Base-by-base conservation (phyloP, 2,888 invertebrate genomes). In the Meliscaeva auricollis region DNA sequence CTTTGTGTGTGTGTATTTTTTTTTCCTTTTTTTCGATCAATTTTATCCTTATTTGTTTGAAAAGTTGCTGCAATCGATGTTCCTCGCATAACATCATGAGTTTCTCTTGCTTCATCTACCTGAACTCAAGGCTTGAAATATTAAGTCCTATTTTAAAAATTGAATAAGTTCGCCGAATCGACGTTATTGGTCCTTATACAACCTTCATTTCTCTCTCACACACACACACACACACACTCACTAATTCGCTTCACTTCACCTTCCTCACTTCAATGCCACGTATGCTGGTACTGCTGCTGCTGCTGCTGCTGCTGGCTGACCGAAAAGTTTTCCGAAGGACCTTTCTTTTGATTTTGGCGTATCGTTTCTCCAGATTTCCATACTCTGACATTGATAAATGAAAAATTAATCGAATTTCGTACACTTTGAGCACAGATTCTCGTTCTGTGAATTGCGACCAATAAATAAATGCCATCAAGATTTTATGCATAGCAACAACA, bases 321-420 rank as follows among this genome's bases (percentile, higher is more conserved):
- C 35, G 22, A 44, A 44, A 35, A 66, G 22, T 50, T 50, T 58
- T 8, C 8, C 30, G 46, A 50, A 66, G 66, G 66, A 35, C 20
- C 48, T 66, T 64, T 46, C 62, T 50, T 48, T 32, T 50, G 66
- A 50, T 32, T 50, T 66, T 66, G 48, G 41, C 41, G 83, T 88
- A 88, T 87, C 89, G 89, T 89, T 82, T 88, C 87, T 88, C 87
- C 89, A 88, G 89, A 89, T 90, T 89, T 83, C 89, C 88, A 87
- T 88, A 88, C 88, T 11, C 35, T 89, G 90, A 90, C 90, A 90
- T 89, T 90, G 90, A 89, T 89, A 90, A 90, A 90, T 90, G 90
- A 90, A 90, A 90, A 89, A 90, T 90, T 90, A 90, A 90, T 90
- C 90, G 90, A 90, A 90, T 90, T 88, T 88, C 80, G 58, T 74